Percentiles rank a stretch among this genome's conserved stretches.
Conservation (phyloP, 2,113 vertebrate species). For the Macaca fascicularis region DNA sequence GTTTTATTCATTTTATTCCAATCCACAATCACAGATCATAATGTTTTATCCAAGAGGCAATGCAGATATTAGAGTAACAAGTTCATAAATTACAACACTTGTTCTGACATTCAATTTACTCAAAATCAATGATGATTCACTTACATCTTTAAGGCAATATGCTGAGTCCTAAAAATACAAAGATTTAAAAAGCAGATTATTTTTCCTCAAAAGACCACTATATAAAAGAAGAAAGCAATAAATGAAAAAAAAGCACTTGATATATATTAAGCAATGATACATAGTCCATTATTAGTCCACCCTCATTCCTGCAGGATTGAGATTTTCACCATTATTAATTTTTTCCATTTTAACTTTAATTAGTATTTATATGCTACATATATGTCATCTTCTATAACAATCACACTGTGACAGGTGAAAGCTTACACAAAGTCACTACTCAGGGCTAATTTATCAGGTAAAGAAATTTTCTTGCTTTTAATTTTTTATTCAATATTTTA, state of each 20-base stretch:
- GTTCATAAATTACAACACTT: not conserved
- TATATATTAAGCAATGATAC: not conserved
- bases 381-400: not conserved
- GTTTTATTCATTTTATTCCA: not conserved
- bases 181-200: not conserved
- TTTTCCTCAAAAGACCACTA: not conserved
- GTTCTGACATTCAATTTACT: not conserved
- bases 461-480: not conserved
- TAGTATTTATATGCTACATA: no score
- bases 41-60: not conserved
- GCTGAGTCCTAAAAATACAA: not conserved
- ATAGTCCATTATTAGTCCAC: not conserved
- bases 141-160: not conserved
- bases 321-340: not conserved
- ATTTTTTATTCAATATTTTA: not conserved
- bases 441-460: not conserved
- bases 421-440: not conserved
- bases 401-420: not conserved
- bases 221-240: not conserved
- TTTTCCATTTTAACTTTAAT: not conserved
- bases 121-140: not conserved
- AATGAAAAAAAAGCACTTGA: not conserved
- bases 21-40: not conserved
- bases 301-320: not conserved
- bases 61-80: not conserved